Base-by-base conservation (phyloP, 2,888 invertebrate species). In the Nezara viridula region DNA sequence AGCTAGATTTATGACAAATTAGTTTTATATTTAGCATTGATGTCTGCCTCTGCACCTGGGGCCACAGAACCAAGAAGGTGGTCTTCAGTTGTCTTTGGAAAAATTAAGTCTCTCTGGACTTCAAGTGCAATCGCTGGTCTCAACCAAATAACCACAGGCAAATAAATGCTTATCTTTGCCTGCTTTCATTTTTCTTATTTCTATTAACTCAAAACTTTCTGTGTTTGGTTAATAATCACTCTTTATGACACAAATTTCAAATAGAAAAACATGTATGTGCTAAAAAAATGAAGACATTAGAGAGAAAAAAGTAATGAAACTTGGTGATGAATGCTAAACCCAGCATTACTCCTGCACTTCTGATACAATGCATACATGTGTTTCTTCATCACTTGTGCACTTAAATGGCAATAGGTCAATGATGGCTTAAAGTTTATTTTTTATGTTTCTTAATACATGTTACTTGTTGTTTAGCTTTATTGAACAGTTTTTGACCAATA, bases 81-180 rank as follows among this genome's bases (percentile, higher is more conserved):
- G 96, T 96, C 96, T 90, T 96, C 96, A 92, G 93, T 96, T 92
- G 96, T 97, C 92, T 95, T 97, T 93, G 96, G 96, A 92, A 97
- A 97, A 94, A 97, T 98, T 93, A 96, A 97, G 92, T 97, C 97
- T 85, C 94, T 98, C 91, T 97, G 97, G 97, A 89, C 89, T n/a
- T 89, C 90, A 44, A 88, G 89, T 37, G 90, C 90, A 86, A 90
- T 90, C 77, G 91, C 95, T 90, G 97, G 97, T 92, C 95, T 97
- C 92, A 97, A 97, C 94, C 97, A 96, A 93, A 94, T 90, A 44
- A 86, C 86, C 50, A 86, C 96, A 96, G 95, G 95, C 95, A 95
- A 94, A 95, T 92, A 91, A 90, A 90, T 86, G 90, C 89, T 85
- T 81, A n/a, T 37, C 40, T 86, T 90, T 90, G 90, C 90, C 89